phyloP scores from a whole-genome alignment of 2,888 invertebrate species.

The Synanthedon andrenaeformis region DNA sequence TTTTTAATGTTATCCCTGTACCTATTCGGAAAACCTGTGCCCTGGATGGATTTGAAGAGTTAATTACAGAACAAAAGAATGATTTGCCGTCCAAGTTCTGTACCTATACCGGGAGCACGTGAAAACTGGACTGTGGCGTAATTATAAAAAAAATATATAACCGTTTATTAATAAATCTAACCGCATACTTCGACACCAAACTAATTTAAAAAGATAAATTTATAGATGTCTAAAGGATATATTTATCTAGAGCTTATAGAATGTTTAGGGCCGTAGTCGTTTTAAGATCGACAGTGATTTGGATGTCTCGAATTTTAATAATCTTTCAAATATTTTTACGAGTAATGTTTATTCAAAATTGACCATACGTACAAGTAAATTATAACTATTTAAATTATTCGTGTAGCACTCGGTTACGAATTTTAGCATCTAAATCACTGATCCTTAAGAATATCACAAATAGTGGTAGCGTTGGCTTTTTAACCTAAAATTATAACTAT shows the following conservation, averaged over 20 bases:
- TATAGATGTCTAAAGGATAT: constrained; percentile 57
- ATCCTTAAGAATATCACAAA: constrained; percentile 45
- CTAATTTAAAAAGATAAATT: constrained; percentile 27
- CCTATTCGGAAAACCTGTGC: too few relatives aligned
- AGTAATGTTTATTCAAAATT: too few relatives aligned
- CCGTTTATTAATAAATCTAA: constrained; percentile 33
- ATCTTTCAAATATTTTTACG: too few relatives aligned
- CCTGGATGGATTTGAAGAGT: neutral
- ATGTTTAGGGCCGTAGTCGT: constrained; percentile 50
- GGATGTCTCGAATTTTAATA: constrained; percentile 9
- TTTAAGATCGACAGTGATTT: constrained; percentile 18
- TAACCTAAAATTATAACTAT: constrained; percentile 40
- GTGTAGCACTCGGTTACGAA: too few relatives aligned
- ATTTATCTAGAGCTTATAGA: constrained; percentile 68
- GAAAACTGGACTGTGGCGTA: constrained; percentile 42
- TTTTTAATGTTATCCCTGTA: too few relatives aligned
- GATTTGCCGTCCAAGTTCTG: constrained; percentile 64
- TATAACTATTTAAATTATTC: too few relatives aligned
- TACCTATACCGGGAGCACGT: constrained; percentile 16
- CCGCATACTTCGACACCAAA: constrained; percentile 53
- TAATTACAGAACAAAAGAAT: constrained; percentile 28
- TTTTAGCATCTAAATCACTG: constrained; percentile 17
- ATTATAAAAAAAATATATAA: constrained; percentile 14
- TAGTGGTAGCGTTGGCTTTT: constrained; percentile 53
- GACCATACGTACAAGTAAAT: too few relatives aligned